Evolutionary conservation across 2,888 invertebrate species (phyloP).

Genomic region (Drosophila kanekoi): DNA sequence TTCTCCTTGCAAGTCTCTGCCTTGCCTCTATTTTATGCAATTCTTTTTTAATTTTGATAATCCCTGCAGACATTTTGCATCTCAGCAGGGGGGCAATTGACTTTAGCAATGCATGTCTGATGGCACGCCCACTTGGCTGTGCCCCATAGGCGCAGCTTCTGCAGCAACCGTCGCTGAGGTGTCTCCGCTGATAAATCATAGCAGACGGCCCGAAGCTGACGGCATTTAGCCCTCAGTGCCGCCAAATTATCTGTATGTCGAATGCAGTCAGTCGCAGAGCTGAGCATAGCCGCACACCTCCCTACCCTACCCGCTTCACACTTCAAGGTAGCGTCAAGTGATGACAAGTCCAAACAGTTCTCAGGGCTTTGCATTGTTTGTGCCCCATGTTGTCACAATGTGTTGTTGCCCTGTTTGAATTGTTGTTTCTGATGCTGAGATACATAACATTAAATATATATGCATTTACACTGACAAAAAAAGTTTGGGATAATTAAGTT

Average conservation of each 20-base stretch:
- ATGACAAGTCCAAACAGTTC: conserved; percentile 39
- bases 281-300: conserved; percentile 20
- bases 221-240: conserved; percentile 41
- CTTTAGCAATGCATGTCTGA: conserved; percentile 34
- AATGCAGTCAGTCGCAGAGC: conserved; percentile 33
- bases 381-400: conserved; percentile 54
- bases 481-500: no score
- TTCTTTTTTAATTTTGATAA: conserved; percentile 19
- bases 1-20: background rate
- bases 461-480: no score
- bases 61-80: conserved; percentile 8
- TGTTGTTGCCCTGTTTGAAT: conserved; percentile 45
- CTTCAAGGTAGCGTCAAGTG: conserved; percentile 48
- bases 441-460: conserved; percentile 13
- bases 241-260: conserved; percentile 47
- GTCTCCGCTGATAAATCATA: conserved; percentile 38
- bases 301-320: conserved; percentile 19
- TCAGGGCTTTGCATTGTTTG: conserved; percentile 33
- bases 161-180: conserved; percentile 24
- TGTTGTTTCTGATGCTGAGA: conserved; percentile 5
- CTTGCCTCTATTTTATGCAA: conserved; percentile 1
- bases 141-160: conserved; percentile 5
- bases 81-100: conserved; percentile 22
- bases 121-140: conserved; percentile 36
- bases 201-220: conserved; percentile 21